phyloP scores from a whole-genome alignment of 2,888 invertebrate species.

The Aphidius colemani region DNA sequence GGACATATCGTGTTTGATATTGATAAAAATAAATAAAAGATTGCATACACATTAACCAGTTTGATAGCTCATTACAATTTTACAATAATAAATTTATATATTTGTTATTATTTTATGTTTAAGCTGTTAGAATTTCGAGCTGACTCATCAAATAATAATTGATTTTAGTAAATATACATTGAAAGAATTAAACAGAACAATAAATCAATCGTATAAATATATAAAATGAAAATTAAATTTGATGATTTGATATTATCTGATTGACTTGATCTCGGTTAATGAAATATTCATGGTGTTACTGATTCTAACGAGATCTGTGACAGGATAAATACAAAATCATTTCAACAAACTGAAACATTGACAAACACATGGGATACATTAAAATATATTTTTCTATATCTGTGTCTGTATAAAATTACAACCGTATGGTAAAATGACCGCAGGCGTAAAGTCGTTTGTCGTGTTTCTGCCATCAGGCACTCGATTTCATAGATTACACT shows the following conservation, averaged over 20 bases:
- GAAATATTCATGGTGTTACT: too few species aligned
- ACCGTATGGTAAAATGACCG: conserved; percentile 4
- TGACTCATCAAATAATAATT: too few species aligned
- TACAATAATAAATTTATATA: too few species aligned
- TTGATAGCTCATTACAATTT: too few species aligned
- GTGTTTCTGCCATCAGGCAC: conserved; percentile 10
- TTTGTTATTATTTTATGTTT: too few species aligned
- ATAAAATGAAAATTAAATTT: too few species aligned
- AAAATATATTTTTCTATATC: neutral
- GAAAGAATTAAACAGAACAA: too few species aligned
- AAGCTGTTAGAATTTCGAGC: too few species aligned
- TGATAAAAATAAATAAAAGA: conserved; percentile 18
- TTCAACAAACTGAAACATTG: neutral
- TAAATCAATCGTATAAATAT: too few species aligned
- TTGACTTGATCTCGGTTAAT: too few species aligned
- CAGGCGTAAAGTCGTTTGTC: conserved; percentile 16
- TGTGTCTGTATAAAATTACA: neutral
- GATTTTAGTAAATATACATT: too few species aligned
- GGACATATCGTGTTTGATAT: conserved; percentile 16
- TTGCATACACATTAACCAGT: neutral
- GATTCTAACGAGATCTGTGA: neutral
- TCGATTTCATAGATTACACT: conserved; percentile 18
- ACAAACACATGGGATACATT: conserved; percentile 14
- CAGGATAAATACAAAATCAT: neutral
- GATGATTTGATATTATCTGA: too few species aligned